A percentile compares a stretch with the other conserved stretches of the same genome.
These are phyloP conservation scores for Dasyprocta punctata DNA, from an alignment of 2,113 vertebrate species.

Conservation along the genomic window DNA sequence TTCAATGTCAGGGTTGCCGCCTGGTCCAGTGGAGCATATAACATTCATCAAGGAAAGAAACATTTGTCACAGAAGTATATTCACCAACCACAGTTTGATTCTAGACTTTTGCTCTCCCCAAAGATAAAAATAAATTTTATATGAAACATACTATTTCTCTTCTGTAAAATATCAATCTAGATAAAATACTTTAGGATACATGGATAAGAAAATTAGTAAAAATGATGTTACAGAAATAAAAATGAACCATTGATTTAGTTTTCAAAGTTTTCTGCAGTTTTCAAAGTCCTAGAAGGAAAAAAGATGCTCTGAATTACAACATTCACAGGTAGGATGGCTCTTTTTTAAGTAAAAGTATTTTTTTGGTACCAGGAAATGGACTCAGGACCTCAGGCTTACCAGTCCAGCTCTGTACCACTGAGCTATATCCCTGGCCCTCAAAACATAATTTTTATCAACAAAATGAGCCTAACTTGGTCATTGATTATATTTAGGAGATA, in stretches of 20 bases:
- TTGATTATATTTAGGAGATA: background rate
- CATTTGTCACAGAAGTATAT: background rate
- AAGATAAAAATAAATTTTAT: slow-evolving; percentile 19
- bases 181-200: background rate
- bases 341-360: background rate
- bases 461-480: background rate
- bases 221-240: background rate
- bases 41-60: background rate
- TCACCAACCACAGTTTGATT: background rate
- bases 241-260: background rate
- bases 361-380: too few species aligned
- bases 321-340: background rate
- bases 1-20: background rate
- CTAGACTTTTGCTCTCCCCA: background rate
- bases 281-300: background rate
- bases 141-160: background rate
- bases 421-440: too few species aligned
- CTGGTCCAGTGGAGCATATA: background rate
- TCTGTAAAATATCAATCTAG: background rate
- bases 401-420: too few species aligned
- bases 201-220: background rate
- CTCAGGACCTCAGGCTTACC: too few species aligned
- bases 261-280: too few species aligned
- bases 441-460: background rate
- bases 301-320: background rate